Conservation (phyloP, 2,797 vertebrate genomes). For the Phoxinus dragarum region DNA sequence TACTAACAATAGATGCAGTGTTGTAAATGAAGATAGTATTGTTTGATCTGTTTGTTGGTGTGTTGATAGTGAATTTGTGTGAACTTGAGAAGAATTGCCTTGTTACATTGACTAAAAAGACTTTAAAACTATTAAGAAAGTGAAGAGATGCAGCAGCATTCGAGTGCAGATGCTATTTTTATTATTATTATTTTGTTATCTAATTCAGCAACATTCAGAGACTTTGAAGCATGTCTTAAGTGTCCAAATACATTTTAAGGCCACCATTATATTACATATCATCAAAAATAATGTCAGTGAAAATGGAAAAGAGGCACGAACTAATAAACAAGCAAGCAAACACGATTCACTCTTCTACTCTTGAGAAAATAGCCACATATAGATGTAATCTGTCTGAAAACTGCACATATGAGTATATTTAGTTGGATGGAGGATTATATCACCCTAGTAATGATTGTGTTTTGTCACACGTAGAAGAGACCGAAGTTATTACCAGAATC, state of each 20-base stretch:
- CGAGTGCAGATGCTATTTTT: not conserved
- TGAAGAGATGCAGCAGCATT: not conserved
- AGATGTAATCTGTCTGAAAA: slow-evolving; percentile 88
- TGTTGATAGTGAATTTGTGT: not conserved
- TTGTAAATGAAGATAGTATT: not conserved
- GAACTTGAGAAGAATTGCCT: not conserved
- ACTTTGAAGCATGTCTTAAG: not conserved
- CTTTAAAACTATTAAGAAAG: not conserved
- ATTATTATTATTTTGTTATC: not conserved
- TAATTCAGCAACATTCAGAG: not conserved
- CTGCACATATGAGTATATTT: slow-evolving; percentile 83
- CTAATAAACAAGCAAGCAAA: slow-evolving; percentile 9
- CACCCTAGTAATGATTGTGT: slow-evolving; percentile 89
- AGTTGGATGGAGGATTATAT: slow-evolving; percentile 87
- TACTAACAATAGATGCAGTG: not conserved
- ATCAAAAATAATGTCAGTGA: not conserved
- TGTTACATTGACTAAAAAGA: not conserved
- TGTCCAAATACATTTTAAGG: not conserved
- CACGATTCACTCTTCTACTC: not conserved
- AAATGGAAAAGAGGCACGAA: not conserved
- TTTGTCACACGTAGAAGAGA: slow-evolving; percentile 84
- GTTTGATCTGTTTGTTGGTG: not conserved
- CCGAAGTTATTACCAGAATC: slow-evolving; percentile 79
- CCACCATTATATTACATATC: not conserved
- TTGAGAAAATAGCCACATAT: slow-evolving; percentile 50